phyloP scores from a whole-genome alignment of 2,113 vertebrate species.

The Sebastes fasciatus region DNA sequence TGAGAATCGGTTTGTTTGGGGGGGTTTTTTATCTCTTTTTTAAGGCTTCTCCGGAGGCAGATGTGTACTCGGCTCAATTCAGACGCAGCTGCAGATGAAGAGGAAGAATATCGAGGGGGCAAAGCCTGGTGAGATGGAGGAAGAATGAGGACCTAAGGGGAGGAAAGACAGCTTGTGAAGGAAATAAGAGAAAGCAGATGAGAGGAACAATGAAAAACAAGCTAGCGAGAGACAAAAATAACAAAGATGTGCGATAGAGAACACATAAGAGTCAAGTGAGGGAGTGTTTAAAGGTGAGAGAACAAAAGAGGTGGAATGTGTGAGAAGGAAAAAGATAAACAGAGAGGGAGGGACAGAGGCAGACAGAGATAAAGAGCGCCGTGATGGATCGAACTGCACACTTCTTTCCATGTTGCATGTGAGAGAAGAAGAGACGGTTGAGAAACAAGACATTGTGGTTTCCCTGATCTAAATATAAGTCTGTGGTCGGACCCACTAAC shows the following conservation, averaged over 20 bases:
- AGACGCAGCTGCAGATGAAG: constrained; percentile 69
- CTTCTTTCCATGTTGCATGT: constrained; percentile 67
- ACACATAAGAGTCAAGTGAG: constrained; percentile 39
- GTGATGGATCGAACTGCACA: constrained; percentile 40
- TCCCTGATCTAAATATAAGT: constrained; percentile 80
- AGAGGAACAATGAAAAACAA: constrained; percentile 24
- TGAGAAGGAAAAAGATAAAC: constrained; percentile 50
- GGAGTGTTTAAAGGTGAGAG: constrained; percentile 48
- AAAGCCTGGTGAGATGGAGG: constrained; percentile 46
- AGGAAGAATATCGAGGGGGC: constrained; percentile 48
- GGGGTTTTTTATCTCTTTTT: constrained; percentile 32
- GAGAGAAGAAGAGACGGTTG: constrained; percentile 74
- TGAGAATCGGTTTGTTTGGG: constrained; percentile 47
- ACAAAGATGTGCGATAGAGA: constrained; percentile 39
- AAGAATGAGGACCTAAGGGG: constrained; percentile 49
- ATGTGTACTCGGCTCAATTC: constrained; percentile 60
- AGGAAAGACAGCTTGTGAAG: constrained; percentile 25
- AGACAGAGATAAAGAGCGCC: constrained; percentile 18
- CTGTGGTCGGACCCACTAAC: constrained; percentile 71
- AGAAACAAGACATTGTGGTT: constrained; percentile 77
- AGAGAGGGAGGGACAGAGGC: constrained; percentile 43
- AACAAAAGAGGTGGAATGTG: constrained; percentile 49
- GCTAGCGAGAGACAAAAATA: constrained; percentile 32
- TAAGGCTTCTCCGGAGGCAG: constrained; percentile 61
- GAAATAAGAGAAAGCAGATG: constrained; percentile 51